phyloP scores from a whole-genome alignment of 2,888 invertebrate species.

The Dynastes grantii region DNA sequence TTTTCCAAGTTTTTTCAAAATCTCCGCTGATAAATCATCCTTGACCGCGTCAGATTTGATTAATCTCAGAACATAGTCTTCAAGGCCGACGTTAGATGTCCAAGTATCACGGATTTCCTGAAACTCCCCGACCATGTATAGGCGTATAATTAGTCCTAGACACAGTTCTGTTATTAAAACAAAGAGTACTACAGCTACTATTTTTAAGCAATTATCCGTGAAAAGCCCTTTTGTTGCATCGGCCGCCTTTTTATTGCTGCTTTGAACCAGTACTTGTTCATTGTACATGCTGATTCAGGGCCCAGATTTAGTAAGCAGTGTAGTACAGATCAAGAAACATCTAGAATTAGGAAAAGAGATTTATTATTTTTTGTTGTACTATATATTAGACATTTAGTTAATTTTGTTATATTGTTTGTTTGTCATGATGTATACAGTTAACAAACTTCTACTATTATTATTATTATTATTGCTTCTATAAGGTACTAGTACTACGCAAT shows the following conservation, averaged over 20 bases:
- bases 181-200: not conserved
- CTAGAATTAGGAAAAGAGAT: too few relatives aligned
- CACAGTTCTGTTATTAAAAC: conserved; percentile 18
- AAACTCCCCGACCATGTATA: not conserved
- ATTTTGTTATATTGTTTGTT: too few relatives aligned
- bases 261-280: not conserved
- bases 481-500: too few relatives aligned
- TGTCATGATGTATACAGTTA: too few relatives aligned
- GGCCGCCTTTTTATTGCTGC: not conserved
- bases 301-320: too few relatives aligned
- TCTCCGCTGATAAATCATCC: not conserved
- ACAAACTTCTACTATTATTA: too few relatives aligned
- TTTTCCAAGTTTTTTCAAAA: not conserved
- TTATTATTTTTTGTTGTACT: too few relatives aligned
- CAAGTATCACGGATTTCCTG: not conserved
- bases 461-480: too few relatives aligned
- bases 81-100: not conserved
- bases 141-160: not conserved
- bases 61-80: not conserved
- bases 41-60: not conserved
- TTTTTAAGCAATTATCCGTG: not conserved
- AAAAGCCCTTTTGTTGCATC: not conserved
- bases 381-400: too few relatives aligned
- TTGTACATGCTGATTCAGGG: too few relatives aligned
- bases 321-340: too few relatives aligned